These are phyloP conservation scores for Halictus rubicundus DNA, from an alignment of 1,140 invertebrate species.

Conservation along the genomic window DNA sequence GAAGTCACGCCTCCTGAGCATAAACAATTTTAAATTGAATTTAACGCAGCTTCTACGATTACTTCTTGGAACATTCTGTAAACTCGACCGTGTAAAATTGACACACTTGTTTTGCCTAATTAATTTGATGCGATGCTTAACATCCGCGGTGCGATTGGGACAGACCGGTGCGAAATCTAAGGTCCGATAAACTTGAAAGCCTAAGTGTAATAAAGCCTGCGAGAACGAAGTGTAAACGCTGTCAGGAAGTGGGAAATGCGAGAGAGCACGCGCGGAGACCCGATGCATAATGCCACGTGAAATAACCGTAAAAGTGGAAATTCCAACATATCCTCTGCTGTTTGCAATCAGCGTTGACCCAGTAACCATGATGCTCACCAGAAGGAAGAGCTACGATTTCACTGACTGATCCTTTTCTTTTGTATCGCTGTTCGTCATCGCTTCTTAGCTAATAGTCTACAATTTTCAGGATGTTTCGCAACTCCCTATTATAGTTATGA, in stretches of 20 bases:
- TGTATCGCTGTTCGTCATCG: constrained; percentile 8
- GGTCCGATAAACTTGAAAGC: too few relatives aligned
- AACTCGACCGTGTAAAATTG: too few relatives aligned
- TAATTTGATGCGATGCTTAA: too few relatives aligned
- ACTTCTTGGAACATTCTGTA: too few relatives aligned
- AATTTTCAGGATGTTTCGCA: constrained; percentile 41
- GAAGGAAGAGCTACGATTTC: constrained; percentile 34
- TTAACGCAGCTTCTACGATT: too few relatives aligned
- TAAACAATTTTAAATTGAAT: too few relatives aligned
- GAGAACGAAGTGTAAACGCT: not conserved
- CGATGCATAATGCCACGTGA: constrained; percentile 27
- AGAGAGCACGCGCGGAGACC: not conserved
- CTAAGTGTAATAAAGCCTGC: too few relatives aligned
- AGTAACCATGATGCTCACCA: constrained; percentile 52
- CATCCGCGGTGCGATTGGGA: too few relatives aligned
- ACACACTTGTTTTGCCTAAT: too few relatives aligned
- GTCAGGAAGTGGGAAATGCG: constrained; percentile 17
- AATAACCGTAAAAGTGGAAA: constrained; percentile 45
- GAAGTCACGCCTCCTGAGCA: too few relatives aligned
- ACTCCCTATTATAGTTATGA: constrained; percentile 10
- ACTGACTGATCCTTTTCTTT: constrained; percentile 43
- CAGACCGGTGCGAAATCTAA: too few relatives aligned
- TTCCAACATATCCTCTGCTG: constrained; percentile 19
- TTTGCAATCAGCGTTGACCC: constrained; percentile 51
- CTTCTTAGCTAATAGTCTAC: constrained; percentile 24